phyloP scores from a whole-genome alignment of 2,888 invertebrate species.

The Erynnis tages region DNA sequence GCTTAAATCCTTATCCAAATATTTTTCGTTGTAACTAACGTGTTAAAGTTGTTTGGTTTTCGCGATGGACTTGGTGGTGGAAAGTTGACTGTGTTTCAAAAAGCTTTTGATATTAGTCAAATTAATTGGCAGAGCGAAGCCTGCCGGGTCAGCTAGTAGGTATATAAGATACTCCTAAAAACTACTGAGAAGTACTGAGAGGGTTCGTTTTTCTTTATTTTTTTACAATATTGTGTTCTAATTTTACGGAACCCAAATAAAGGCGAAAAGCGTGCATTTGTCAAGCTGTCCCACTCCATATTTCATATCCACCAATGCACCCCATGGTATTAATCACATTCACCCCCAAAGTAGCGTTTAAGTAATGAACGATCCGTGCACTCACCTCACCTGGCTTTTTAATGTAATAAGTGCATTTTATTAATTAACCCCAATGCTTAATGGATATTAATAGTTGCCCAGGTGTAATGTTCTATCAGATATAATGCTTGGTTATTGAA shows the following conservation, averaged over 20 bases:
- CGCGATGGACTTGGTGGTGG: too few species aligned
- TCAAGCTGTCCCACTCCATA: slow-evolving; percentile 37
- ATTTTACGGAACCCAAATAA: slow-evolving; percentile 3
- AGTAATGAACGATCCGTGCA: slow-evolving; percentile 34
- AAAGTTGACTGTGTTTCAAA: too few species aligned
- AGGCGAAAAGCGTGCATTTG: slow-evolving; percentile 15
- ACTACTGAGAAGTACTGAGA: too few species aligned
- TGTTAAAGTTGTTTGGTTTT: too few species aligned
- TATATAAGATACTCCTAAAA: too few species aligned
- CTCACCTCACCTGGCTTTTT: slow-evolving; percentile 31
- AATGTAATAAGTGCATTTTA: slow-evolving; percentile 32
- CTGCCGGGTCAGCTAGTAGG: too few species aligned
- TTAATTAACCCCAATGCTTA: slow-evolving; percentile 29
- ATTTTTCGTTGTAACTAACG: too few species aligned
- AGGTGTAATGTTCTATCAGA: slow-evolving; percentile 14
- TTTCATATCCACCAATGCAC: slow-evolving; percentile 35
- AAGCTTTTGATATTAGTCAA: too few species aligned
- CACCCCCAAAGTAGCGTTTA: slow-evolving; percentile 28
- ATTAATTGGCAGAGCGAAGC: too few species aligned
- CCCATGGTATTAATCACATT: slow-evolving; percentile 26
- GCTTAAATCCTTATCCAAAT: too few species aligned
- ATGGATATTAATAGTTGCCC: slow-evolving; percentile 29
- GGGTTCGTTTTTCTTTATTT: too few species aligned
- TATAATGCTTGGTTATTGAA: slow-evolving; percentile 4
- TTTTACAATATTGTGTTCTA: too few species aligned